Conservation (phyloP, 2,113 vertebrate genomes). For the Oxyruncus cristatus region DNA sequence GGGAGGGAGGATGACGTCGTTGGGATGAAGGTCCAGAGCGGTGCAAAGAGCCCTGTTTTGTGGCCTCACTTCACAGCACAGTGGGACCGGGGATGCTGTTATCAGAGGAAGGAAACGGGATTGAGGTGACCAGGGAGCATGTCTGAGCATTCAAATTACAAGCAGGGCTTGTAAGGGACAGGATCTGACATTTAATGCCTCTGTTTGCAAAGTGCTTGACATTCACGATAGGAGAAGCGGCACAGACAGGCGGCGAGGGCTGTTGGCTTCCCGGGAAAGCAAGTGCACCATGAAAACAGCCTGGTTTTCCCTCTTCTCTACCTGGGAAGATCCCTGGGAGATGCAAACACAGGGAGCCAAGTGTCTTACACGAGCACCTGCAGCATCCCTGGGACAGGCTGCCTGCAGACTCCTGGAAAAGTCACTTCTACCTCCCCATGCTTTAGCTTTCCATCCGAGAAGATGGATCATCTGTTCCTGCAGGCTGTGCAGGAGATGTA, state of each 20-base stretch:
- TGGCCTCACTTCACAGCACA: neutral
- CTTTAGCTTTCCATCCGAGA: neutral
- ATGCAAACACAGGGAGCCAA: accelerated
- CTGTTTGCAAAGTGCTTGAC: slow-evolving; percentile 55
- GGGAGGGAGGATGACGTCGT: neutral
- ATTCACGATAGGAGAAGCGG: slow-evolving; percentile 13
- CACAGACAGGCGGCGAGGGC: neutral
- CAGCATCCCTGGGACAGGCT: neutral
- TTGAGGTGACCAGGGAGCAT: neutral
- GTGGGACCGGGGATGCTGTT: neutral
- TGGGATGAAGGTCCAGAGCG: neutral
- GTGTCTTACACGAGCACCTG: neutral
- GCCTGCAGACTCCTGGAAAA: neutral
- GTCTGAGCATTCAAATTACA: slow-evolving; percentile 40
- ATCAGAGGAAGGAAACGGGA: neutral
- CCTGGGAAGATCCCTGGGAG: neutral
- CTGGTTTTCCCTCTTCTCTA: neutral
- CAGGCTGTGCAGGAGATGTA: accelerated
- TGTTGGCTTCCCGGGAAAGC: neutral
- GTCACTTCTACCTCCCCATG: neutral
- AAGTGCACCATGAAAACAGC: neutral
- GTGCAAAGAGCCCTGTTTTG: neutral
- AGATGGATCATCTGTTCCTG: neutral
- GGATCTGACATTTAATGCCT: slow-evolving; percentile 65
- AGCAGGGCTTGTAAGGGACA: slow-evolving; percentile 56